Conservation (phyloP, 2,113 vertebrate genomes). For the Nannobrachium achirus region DNA sequence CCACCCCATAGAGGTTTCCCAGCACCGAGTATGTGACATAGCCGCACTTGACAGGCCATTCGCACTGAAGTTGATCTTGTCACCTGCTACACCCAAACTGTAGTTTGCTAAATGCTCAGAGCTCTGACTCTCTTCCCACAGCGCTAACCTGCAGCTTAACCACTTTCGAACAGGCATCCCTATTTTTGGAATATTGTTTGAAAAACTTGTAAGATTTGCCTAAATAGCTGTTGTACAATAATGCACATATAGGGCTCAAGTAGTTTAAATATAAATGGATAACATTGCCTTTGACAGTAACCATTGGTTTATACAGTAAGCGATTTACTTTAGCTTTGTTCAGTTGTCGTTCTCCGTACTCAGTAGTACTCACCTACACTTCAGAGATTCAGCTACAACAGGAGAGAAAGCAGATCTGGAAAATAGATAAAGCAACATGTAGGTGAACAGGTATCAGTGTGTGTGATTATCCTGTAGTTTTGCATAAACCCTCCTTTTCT, state of each 20-base stretch:
- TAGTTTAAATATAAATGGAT: too few species aligned
- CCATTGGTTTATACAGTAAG: too few species aligned
- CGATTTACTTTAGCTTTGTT: too few species aligned
- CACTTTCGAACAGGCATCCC: too few species aligned
- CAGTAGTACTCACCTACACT: not conserved
- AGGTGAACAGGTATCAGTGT: conserved; percentile 25
- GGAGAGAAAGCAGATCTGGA: conserved; percentile 20
- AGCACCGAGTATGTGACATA: not conserved
- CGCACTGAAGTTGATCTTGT: not conserved
- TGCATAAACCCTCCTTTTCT: conserved; percentile 62
- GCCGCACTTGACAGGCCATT: not conserved
- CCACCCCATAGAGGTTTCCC: too few species aligned
- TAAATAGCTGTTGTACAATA: too few species aligned
- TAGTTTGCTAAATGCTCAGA: not conserved
- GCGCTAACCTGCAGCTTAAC: too few species aligned
- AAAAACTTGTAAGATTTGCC: too few species aligned
- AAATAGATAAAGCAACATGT: conserved; percentile 25
- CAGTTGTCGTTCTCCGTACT: too few species aligned
- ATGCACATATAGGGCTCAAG: too few species aligned
- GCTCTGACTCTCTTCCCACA: conserved; percentile 21
- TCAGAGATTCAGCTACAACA: conserved; percentile 11
- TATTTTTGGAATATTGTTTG: too few species aligned
- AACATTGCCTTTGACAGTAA: too few species aligned
- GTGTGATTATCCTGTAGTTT: conserved; percentile 49
- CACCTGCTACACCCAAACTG: not conserved